These are phyloP conservation scores for Drosophila pallidifrons DNA, from an alignment of 1,140 invertebrate genomes.

Conservation along the genomic window DNA sequence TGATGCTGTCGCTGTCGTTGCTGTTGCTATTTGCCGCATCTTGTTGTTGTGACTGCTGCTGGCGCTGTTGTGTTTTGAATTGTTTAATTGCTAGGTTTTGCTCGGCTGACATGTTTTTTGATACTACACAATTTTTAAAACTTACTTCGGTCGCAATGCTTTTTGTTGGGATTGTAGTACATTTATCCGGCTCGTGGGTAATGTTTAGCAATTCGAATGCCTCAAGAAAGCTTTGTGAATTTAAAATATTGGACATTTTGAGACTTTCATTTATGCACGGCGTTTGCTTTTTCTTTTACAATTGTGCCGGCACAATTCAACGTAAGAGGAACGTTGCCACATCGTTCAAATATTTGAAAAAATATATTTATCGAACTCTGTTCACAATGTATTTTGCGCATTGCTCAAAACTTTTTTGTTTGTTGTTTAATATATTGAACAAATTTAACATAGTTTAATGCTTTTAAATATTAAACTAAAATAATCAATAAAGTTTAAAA, in stretches of 20 bases:
- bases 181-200: not conserved
- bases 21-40: constrained; percentile 15
- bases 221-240: not conserved
- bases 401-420: too few relatives aligned
- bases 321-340: not conserved
- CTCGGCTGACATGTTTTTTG: too few relatives aligned
- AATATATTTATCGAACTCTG: too few relatives aligned
- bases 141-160: too few relatives aligned
- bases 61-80: constrained; percentile 39
- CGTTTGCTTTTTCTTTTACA: not conserved
- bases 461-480: too few relatives aligned
- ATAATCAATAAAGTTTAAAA: too few relatives aligned
- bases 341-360: too few relatives aligned
- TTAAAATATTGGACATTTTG: constrained; percentile 13
- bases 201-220: not conserved
- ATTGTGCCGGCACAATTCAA: constrained; percentile 27
- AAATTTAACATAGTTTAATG: too few relatives aligned
- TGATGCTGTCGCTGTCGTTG: too few relatives aligned
- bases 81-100: not conserved
- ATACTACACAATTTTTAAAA: too few relatives aligned
- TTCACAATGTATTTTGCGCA: too few relatives aligned
- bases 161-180: not conserved
- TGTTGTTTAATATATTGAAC: too few relatives aligned
- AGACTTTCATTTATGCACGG: constrained; percentile 7
- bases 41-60: constrained; percentile 23